Conservation (phyloP, 2,888 invertebrate species). For the Drosophila eohydei region DNA sequence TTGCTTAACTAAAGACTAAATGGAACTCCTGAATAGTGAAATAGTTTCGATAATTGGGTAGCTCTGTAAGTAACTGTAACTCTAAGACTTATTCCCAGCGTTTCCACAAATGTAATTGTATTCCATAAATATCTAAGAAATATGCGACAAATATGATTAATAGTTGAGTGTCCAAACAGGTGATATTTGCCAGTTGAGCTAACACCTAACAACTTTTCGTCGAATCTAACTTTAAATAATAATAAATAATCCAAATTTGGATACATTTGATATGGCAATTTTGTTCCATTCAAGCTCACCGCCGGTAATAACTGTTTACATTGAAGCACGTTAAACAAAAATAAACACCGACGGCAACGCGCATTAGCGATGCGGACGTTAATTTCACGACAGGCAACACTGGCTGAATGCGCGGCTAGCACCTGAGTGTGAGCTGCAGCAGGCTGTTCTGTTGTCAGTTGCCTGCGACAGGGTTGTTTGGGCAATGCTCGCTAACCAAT, state of each 20-base stretch:
- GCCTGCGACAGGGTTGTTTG: slow-evolving; percentile 25
- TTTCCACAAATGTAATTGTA: not conserved
- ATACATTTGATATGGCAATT: not conserved
- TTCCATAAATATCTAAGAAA: not conserved
- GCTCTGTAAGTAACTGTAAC: not conserved
- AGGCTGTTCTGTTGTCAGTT: not conserved
- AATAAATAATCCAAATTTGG: not conserved
- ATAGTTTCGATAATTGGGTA: not conserved
- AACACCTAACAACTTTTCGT: no score
- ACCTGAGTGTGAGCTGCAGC: slow-evolving; percentile 12
- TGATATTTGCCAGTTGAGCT: not conserved
- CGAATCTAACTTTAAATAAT: no score
- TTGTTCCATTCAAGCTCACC: not conserved
- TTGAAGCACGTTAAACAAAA: not conserved
- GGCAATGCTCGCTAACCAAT: slow-evolving; percentile 39
- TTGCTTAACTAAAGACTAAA: not conserved
- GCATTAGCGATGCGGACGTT: slow-evolving; percentile 2
- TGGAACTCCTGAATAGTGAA: not conserved
- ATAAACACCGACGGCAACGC: slow-evolving; percentile 24
- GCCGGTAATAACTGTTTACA: slow-evolving; percentile 10
- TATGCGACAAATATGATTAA: not conserved
- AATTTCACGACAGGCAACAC: slow-evolving; percentile 26
- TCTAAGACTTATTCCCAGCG: not conserved
- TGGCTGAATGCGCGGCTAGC: slow-evolving; percentile 11
- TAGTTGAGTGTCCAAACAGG: not conserved